phyloP scores from a whole-genome alignment of 2,888 invertebrate species.

The Cryptosula pallasiana region DNA sequence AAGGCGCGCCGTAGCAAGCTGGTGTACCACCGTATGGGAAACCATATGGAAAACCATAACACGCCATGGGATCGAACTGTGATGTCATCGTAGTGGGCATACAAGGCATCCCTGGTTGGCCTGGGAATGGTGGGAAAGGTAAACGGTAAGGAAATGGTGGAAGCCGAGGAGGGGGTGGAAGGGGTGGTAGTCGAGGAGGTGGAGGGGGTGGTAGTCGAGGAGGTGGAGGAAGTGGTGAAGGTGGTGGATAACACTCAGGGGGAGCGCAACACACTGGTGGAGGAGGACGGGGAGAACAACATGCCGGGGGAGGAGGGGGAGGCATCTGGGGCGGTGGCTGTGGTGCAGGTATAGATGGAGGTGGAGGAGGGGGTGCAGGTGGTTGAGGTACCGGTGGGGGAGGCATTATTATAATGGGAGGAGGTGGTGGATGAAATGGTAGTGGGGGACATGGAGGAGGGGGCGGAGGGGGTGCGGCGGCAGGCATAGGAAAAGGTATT shows the following conservation, averaged over 20 bases:
- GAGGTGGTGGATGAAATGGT: neutral
- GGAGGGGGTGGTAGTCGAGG: neutral
- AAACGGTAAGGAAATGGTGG: neutral
- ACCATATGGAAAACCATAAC: too few species aligned
- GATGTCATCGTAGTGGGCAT: too few species aligned
- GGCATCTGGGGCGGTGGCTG: neutral
- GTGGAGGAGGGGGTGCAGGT: neutral
- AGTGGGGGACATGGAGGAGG: neutral
- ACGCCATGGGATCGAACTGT: too few species aligned
- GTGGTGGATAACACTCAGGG: neutral
- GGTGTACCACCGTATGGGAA: neutral
- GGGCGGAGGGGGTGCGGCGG: constrained; percentile 3
- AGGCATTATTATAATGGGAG: neutral
- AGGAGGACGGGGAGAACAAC: neutral
- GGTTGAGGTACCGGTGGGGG: neutral
- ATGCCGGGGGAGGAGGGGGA: neutral
- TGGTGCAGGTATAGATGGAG: neutral
- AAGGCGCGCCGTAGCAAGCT: neutral
- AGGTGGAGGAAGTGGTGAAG: constrained; percentile 17
- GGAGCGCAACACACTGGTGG: neutral
- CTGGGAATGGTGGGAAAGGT: too few species aligned
- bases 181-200: constrained; percentile 5
- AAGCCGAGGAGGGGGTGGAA: neutral
- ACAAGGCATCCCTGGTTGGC: too few species aligned
- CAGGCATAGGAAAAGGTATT: constrained; percentile 7